Base-by-base conservation (phyloP, 64 coral and sea anemone species). In the Pocillopora verrucosa region DNA sequence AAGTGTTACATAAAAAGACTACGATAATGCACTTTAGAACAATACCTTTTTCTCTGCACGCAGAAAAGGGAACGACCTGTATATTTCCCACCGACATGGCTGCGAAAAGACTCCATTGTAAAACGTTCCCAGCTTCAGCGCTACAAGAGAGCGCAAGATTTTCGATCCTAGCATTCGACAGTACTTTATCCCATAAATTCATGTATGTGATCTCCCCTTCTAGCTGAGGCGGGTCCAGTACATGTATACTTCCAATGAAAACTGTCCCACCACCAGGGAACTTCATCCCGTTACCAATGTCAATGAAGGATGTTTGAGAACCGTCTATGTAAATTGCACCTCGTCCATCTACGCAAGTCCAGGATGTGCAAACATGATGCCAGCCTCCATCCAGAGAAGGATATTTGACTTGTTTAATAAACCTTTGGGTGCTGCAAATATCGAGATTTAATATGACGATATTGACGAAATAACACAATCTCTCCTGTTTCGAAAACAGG, bases 61-160 rank as follows among this genome's bases (percentile, higher is more conserved):
- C 73, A 14, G 89, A 82, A 73, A 19, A 59, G 20, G 56, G 19
- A 1, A 80, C 37, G 1, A 73, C 15, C 0, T 59, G 16, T 16
- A 91, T 68, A 74, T 70, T 4, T 38, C 65, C 89, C 4, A 56
- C 51, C 15, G 34, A 79, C 80, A 72, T 35, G n/a, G 70, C 67
- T 74, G 78, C 25, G 26, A 62, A 61, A 22, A 91, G 57, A 62
- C 78, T 80, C 89, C 89, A 91, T 10, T 69, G 78, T 41, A 91
- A 41, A 56, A 84, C 34, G 22, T 91, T 91, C n/a, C 89, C 89
- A 22, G 56, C 58, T 69, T 83, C 30, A 11, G 60, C n/a, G 19
- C 70, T 14, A 7, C 65, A 72, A 11, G 51, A 67, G 10, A 30
- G 58, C 22, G 80, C 65, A 2, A 74, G 35, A 24, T 11, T 72